Base-by-base conservation (phyloP, 2,888 invertebrate genomes). In the Auanema sp. region DNA sequence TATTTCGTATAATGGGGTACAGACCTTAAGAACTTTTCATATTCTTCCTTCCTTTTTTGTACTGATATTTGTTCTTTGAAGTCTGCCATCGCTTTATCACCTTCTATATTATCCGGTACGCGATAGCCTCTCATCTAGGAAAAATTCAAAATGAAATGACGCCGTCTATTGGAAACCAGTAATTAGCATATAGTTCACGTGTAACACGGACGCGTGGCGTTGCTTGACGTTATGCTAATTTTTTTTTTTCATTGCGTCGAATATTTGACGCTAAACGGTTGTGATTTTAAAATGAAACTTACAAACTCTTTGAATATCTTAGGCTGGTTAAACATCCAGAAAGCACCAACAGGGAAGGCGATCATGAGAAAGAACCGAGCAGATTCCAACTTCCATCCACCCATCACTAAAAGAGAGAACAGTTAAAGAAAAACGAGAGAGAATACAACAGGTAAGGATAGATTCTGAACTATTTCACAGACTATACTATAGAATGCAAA, bases 311-410 rank as follows among this genome's bases (percentile, higher is more conserved):
- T 76, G 67, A 79, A 80, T 59, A 80, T 70, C 3, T 67, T 55
- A 18, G 80, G 77, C 58, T 80, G 80, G 68, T 80, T 80, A 69
- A 79, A 80, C 41, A 75, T 60, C 78, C 78, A 80, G 62, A 80
- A 80, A 5, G 80, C 77, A 24, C 71, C 80, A 52, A 80, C 80
- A 2, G 80, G 80, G 40, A 80, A 80, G 1, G 76, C 71, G 40
- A 80, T 76, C 55, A 75, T 66, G 57, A 80, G 68, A 21, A 79
- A 63, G 64, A 79, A 79, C 11, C 79, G 68, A 12, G 66, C 74
- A 2, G 75, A 62, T 53, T 79, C 79, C 59, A 79, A 61, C 47
- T 69, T 69, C 79, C 79, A 79, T 33, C 79, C 79, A 25, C 77
- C 77, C 79, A 79, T 79, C 58, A n/a, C n/a, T n/a, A n/a, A n/a